Evolutionary conservation across 2,888 invertebrate species (phyloP).

Genomic region (Dione vanillae): DNA sequence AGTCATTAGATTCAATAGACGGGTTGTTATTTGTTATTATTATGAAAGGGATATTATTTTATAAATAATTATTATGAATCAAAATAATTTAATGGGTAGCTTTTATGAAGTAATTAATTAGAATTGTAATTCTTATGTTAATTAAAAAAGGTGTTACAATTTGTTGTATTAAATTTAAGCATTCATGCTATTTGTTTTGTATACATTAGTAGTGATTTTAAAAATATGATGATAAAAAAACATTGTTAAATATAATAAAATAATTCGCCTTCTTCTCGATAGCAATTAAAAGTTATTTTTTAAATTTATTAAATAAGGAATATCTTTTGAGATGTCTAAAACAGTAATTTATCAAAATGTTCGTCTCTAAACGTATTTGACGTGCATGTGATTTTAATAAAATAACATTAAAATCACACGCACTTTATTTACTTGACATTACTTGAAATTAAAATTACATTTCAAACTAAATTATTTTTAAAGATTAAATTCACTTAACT

Average conservation of each 20-base stretch:
- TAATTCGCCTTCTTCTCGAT: background rate
- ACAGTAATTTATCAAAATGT: constrained; percentile 13
- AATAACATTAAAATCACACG: no score
- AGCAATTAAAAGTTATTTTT: background rate
- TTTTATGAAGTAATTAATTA: background rate
- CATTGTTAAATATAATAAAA: background rate
- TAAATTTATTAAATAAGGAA: background rate
- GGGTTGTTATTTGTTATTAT: constrained; percentile 31
- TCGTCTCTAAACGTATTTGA: no score
- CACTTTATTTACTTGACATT: no score
- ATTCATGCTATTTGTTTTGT: no score
- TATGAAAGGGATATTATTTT: constrained; percentile 17
- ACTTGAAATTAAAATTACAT: background rate
- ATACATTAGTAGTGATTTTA: no score
- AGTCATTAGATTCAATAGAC: constrained; percentile 34
- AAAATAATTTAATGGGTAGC: constrained; percentile 10
- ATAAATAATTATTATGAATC: constrained; percentile 10
- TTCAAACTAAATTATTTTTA: no score
- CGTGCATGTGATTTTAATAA: no score
- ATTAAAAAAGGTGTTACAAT: background rate
- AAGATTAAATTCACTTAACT: no score
- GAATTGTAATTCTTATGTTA: background rate
- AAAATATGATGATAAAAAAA: no score
- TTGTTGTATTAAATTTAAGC: background rate
- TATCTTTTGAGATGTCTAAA: background rate